A percentile compares a stretch with the other conserved stretches of the same genome.
These are phyloP conservation scores for Tachina lurida DNA, from an alignment of 2,888 invertebrate species.

Conservation along the genomic window DNA sequence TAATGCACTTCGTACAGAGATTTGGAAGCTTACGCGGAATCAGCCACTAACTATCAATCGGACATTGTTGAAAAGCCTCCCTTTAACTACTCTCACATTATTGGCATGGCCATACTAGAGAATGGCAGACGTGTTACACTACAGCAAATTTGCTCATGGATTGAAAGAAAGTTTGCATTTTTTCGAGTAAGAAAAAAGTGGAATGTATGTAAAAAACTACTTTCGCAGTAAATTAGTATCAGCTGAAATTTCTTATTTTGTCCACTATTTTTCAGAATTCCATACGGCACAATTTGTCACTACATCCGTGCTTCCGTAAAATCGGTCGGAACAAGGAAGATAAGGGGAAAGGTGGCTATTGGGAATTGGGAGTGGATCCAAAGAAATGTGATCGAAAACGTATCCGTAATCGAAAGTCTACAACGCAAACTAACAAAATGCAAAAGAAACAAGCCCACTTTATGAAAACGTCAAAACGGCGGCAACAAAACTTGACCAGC, in stretches of 20 bases:
- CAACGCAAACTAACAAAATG: conserved; percentile 32
- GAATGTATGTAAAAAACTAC: conserved; percentile 79
- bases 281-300: conserved; percentile 82
- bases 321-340: conserved; percentile 81
- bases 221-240: not conserved
- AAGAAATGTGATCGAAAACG: conserved; percentile 81
- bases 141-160: conserved; percentile 82
- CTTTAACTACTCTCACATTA: conserved; percentile 83
- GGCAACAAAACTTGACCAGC: conserved; percentile 5
- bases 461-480: conserved; percentile 30
- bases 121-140: conserved; percentile 80
- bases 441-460: conserved; percentile 47
- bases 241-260: not conserved
- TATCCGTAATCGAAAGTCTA: conserved; percentile 77
- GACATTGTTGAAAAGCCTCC: conserved; percentile 81
- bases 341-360: conserved; percentile 82
- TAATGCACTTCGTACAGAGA: conserved; percentile 74
- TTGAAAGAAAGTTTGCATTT: conserved; percentile 82
- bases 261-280: conserved; percentile 78
- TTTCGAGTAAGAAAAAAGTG: conserved; percentile 82
- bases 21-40: conserved; percentile 78
- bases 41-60: conserved; percentile 77
- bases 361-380: conserved; percentile 82
- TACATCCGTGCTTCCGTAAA: conserved; percentile 82
- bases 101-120: conserved; percentile 83